Evolutionary conservation across 2,113 vertebrate species (phyloP), one percentile per base, ranked within the genome.

Genomic region (Mus pahari): DNA sequence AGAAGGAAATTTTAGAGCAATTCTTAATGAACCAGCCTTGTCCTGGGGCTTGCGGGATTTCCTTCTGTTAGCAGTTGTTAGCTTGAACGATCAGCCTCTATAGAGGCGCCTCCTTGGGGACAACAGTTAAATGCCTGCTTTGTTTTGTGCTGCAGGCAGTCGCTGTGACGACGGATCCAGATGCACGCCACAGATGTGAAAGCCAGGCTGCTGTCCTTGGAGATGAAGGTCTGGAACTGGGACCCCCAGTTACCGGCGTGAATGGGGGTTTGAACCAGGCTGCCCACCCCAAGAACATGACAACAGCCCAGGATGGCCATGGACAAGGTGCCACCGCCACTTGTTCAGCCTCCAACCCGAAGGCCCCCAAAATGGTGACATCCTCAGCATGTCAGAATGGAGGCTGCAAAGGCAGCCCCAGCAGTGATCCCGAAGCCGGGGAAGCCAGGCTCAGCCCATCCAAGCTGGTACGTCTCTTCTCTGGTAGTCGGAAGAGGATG

Each of bases 381-480:
- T 96, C 98, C 74, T 96, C 98, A 2, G 98, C 98, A 45, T 97
- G 97, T 89, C 98, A 98, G 5, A 98, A 98, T 28, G 98, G 98
- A 13, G 97, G 73, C 73, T 98, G 95, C 64, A 39, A 77, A 87
- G 75, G 94, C 33, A 97, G 98, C 96, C 97, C 92, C 55, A 95
- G 91, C 74, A 93, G 98, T 0, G 98, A 98, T 12, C 97, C 98
- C 7, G 98, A 98, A 75, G 97, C 97, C 33, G 97, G 97, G 33
- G 99, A 99, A 45, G 97, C 98, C 87, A 98, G 99, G 70, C 97
- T 98, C 58, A 98, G 98, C 93, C 97, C 99, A 36, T 99, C 99
- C 88, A 99, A 99, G 97, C 98, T 99, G 26, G 98, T 99, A 98
- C 99, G 98, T 74, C 98, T 99, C 87, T 99, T 99, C 92, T 99